These are phyloP conservation scores for Platyura marginata DNA, from an alignment of 1,140 invertebrate genomes.

Conservation along the genomic window DNA sequence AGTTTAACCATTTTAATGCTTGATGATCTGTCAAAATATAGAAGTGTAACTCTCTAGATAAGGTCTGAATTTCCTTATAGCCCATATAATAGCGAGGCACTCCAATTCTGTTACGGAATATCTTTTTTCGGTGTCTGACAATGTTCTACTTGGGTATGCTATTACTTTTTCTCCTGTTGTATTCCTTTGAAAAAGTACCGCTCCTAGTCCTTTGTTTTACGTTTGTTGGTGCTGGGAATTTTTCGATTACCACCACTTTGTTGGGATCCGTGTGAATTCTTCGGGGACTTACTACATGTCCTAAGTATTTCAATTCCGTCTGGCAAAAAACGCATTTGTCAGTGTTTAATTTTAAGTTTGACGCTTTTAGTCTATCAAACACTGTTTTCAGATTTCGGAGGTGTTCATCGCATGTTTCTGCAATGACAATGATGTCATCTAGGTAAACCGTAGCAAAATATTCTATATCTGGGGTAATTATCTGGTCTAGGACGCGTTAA, in stretches of 20 bases:
- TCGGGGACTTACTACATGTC: conserved; percentile 6
- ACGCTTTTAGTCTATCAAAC: conserved; percentile 14
- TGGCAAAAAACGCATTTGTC: conserved; percentile 23
- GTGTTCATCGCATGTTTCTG: conserved; percentile 9
- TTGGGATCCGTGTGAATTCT: conserved; percentile 4
- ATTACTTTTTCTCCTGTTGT: no score
- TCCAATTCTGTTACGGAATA: neutral
- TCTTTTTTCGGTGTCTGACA: neutral
- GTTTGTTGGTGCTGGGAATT: conserved; percentile 5
- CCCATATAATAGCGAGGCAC: neutral
- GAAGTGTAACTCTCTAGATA: neutral
- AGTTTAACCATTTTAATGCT: neutral
- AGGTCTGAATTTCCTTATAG: neutral
- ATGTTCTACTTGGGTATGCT: neutral
- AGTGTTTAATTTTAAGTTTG: conserved; percentile 25
- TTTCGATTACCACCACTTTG: conserved; percentile 4
- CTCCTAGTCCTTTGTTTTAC: conserved; percentile 8
- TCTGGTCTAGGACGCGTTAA: no score
- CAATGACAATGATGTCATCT: conserved; percentile 12
- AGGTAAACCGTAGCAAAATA: no score
- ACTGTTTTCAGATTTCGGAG: conserved; percentile 8
- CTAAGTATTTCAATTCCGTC: conserved; percentile 11
- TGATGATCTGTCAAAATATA: neutral
- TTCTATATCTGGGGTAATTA: no score
- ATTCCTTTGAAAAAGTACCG: conserved; percentile 6